phyloP scores from a whole-genome alignment of 2,113 vertebrate genomes.

The Odobenus rosmarus region DNA sequence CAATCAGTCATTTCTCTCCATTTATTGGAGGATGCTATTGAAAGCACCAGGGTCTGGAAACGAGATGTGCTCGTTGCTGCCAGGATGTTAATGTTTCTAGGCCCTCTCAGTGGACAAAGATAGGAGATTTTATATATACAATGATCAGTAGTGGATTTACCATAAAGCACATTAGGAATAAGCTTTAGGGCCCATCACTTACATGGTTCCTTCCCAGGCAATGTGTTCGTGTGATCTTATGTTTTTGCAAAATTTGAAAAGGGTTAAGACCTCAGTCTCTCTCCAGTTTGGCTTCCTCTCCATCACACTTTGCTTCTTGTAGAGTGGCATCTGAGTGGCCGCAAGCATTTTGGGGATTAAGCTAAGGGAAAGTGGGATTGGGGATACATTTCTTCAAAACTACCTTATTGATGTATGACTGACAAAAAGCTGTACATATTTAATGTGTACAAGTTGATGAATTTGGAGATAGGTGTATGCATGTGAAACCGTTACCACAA shows the following conservation, averaged over 20 bases:
- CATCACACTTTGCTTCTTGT: not conserved
- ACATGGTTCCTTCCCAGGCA: not conserved
- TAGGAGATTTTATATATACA: not conserved
- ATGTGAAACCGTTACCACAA: not conserved
- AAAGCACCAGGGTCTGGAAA: not conserved
- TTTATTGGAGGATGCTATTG: not conserved
- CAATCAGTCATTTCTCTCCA: not conserved
- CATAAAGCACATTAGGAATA: not conserved
- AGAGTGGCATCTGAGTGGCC: not conserved
- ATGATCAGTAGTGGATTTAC: not conserved
- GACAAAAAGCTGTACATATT: not conserved
- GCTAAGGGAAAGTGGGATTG: not conserved
- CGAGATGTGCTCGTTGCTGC: not conserved
- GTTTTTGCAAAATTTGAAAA: slow-evolving; percentile 8
- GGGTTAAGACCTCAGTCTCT: not conserved
- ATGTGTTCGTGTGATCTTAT: not conserved
- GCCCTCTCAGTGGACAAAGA: not conserved
- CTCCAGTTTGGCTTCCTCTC: not conserved
- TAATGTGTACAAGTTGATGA: not conserved
- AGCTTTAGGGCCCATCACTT: not conserved
- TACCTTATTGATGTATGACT: not conserved
- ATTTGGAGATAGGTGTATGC: not conserved
- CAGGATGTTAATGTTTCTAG: not conserved
- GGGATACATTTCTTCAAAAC: not conserved
- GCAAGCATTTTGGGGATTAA: not conserved